Conservation (phyloP, 2,113 vertebrate species). For the Nansenia antarctica region DNA sequence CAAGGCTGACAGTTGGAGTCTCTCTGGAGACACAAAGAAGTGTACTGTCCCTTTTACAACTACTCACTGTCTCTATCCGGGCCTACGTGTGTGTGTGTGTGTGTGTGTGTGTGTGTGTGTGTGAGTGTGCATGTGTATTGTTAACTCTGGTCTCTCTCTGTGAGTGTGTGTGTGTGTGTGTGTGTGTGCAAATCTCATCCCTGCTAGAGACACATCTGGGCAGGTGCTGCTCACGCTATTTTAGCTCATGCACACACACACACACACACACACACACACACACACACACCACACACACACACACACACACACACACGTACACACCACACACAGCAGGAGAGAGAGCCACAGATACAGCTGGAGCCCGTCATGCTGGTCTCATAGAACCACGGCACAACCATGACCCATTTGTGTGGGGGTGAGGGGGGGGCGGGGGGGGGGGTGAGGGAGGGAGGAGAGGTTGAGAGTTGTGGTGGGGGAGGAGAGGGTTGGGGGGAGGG, state of each 20-base stretch:
- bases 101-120: no score
- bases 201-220: conserved; percentile 41
- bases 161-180: no score
- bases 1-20: conserved; percentile 50
- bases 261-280: neutral
- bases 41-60: conserved; percentile 72
- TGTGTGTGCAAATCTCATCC: conserved; percentile 12
- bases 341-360: conserved; percentile 36
- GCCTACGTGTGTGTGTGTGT: no score
- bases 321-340: conserved; percentile 18
- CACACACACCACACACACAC: neutral
- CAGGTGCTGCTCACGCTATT: conserved; percentile 47
- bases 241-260: neutral
- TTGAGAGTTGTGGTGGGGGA: conserved; percentile 26
- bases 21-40: conserved; percentile 55
- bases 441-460: conserved; percentile 9
- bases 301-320: neutral
- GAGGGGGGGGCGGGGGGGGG: conserved; percentile 10
- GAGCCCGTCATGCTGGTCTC: conserved; percentile 35
- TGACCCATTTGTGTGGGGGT: conserved; percentile 52
- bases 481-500: conserved; percentile 9
- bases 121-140: no score
- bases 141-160: no score
- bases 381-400: conserved; percentile 30
- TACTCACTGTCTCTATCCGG: conserved; percentile 70